Conservation (phyloP, 1,140 invertebrate genomes). For the Metopolophium dirhodum region DNA sequence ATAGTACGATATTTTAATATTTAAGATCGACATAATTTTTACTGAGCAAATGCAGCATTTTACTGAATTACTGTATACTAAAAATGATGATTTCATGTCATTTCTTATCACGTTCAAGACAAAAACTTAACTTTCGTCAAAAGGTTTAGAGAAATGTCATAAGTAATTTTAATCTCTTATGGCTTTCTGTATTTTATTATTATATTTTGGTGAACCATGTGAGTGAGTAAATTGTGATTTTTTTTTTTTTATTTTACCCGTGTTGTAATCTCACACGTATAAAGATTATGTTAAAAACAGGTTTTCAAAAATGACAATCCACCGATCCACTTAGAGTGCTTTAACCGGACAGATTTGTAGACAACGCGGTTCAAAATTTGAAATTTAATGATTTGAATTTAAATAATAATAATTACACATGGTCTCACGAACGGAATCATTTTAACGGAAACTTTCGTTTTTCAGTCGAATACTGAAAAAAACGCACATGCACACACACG, state of each 20-base stretch:
- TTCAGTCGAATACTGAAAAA: neutral
- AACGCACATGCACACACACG: neutral
- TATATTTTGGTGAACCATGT: neutral
- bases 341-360: neutral
- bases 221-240: neutral
- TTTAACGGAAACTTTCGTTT: neutral
- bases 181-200: neutral
- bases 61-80: neutral
- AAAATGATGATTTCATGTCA: neutral
- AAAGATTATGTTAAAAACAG: slow-evolving; percentile 37
- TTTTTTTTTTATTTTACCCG: neutral
- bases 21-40: neutral
- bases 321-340: neutral
- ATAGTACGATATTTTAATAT: neutral
- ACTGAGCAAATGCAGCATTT: neutral
- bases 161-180: neutral
- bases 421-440: neutral
- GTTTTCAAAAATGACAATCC: slow-evolving; percentile 37
- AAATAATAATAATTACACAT: slow-evolving; percentile 8
- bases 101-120: neutral
- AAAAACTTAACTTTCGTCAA: neutral
- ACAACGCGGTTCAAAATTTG: neutral
- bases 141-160: neutral
- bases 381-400: neutral
- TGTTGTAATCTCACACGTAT: neutral